Evolutionary conservation across 2,888 invertebrate species (phyloP), one percentile per base, ranked within the genome.

Genomic region (Drosophila mettleri): DNA sequence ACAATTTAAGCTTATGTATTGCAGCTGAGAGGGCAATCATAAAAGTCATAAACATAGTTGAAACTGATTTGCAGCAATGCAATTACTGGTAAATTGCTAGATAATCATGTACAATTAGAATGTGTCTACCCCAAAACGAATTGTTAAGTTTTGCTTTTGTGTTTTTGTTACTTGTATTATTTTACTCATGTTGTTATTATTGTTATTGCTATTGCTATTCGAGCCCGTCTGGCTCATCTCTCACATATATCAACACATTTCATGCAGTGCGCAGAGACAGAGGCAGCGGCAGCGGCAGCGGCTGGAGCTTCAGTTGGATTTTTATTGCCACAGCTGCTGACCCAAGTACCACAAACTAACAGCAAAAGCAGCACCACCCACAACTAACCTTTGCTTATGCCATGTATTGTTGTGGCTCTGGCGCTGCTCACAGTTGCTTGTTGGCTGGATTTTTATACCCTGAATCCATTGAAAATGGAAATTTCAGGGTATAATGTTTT

Each of bases 241-340:
- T 72, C 74, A 78, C 82, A 85, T 84, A 78, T 69, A 80, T 84
- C 81, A 86, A 84, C 82, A 71, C 78, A 74, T 82, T 79, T 80
- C 83, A 77, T 77, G 66, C 69, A 71, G 67, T 62, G 69, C 39
- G 60, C 61, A 53, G 52, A 36, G 64, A 54, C 24, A 38, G 27
- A 34, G 43, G n/a, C n/a, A n/a, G n/a, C 22, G 49, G 18, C 51
- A 51, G 54, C 20, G 59, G 18, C 16, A 5, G 36, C 2, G 18
- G 31, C 29, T 65, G 51, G 51, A 66, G 83, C 48, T 79, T 48
- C 41, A 69, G 76, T 60, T 73, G 67, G 71, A 66, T 78, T 82
- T 82, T 83, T 83, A 83, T 84, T 76, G 86, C 84, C 69, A 53
- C 58, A 84, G 65, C 82, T 86, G 84, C 86, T 82, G 82, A 75